phyloP scores from a whole-genome alignment of 2,113 vertebrate species.

The Petaurus breviceps region DNA sequence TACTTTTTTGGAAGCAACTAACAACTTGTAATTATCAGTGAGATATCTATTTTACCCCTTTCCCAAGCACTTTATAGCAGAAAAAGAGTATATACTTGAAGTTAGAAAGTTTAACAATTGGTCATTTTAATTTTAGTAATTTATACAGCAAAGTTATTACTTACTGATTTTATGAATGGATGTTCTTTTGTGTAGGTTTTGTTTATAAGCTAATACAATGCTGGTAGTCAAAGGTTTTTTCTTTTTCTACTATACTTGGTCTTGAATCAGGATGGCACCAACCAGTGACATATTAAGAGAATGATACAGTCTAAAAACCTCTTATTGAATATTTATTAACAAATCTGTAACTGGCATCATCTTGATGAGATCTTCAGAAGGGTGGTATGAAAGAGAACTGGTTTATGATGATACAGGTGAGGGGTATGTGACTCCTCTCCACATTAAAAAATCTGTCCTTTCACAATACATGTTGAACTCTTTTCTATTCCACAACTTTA shows the following conservation, averaged over 20 bases:
- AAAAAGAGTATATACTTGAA: not conserved
- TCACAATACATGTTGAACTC: not conserved
- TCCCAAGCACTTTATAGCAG: not conserved
- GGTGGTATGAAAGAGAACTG: not conserved
- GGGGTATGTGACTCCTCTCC: not conserved
- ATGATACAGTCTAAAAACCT: not conserved
- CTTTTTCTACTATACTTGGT: not conserved
- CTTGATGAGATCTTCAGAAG: not conserved
- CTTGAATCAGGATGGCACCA: not conserved
- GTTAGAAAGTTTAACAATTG: not conserved
- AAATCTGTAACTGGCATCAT: not conserved
- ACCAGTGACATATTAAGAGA: not conserved
- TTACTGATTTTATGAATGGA: not conserved
- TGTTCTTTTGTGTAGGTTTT: not conserved
- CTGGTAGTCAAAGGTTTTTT: not conserved
- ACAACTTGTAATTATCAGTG: slow-evolving; percentile 22
- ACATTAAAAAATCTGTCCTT: not conserved
- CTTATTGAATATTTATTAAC: not conserved
- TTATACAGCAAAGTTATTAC: not conserved
- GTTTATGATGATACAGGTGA: not conserved
- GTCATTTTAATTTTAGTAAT: not conserved
- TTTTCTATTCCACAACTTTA: not conserved
- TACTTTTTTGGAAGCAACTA: slow-evolving; percentile 44
- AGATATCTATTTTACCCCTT: slow-evolving; percentile 13
- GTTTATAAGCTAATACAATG: not conserved